Evolutionary conservation across 2,888 invertebrate genomes (phyloP), one percentile per base, ranked within the genome.

Genomic region (Drosophila peninsularis): DNA sequence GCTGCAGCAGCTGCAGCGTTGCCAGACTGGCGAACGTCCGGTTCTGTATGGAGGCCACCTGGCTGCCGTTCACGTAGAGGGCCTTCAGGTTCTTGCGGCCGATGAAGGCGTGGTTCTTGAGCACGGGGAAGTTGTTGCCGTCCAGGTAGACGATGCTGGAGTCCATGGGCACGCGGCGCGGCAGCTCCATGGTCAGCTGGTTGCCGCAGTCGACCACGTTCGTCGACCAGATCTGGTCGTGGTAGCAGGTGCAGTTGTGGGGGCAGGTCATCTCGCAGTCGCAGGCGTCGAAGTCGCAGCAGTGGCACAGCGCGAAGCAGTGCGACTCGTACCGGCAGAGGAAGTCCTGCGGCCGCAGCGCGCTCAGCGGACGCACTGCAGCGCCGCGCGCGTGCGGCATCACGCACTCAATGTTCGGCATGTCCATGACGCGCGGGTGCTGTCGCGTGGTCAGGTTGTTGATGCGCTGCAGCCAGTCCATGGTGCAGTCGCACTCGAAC

Each of bases 241-340:
- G 97, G 93, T 97, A 98, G 92, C 98, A 98, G 80, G 96, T 96
- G 93, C 98, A 98, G 84, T 97, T 97, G 85, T 95, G 95, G 45
- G 98, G 98, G 90, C 98, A 98, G 69, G 97, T 97, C 97, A 98
- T 98, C 94, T 98, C 97, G 93, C 98, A 98, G 93, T 98, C 98
- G 92, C 98, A 98, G 70, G 97, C 97, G 92, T 98, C 98, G 91
- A 97, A 98, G 91, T 98, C 98, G 92, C 98, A 98, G 93, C 98
- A 98, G 91, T 98, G 97, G 92, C 98, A 98, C 68, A 98, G 94
- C 10, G 98, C 97, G 93, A 98, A 98, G 93, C 98, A 98, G 92
- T 98, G 97, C 66, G 96, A 96, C 91, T 97, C 96, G 93, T 98
- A 98, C 90, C 95, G 96, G 93, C 98, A 98, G 88, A 98, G 94